Conservation (phyloP, 1,140 invertebrate species). For the Bombyx mori region DNA sequence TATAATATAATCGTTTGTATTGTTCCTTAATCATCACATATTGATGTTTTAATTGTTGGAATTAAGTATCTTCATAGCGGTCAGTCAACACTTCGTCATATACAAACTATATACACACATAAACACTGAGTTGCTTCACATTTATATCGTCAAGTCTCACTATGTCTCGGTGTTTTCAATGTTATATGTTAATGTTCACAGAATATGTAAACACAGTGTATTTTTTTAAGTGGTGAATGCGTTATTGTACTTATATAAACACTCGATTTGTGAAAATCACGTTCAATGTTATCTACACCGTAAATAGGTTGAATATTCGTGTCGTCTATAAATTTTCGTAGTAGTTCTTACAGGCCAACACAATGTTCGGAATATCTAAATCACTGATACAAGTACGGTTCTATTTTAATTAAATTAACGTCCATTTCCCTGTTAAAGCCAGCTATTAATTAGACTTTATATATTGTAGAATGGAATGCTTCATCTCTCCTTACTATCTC, state of each 20-base stretch:
- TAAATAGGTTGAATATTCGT: slow-evolving; percentile 21
- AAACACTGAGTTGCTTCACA: slow-evolving; percentile 43
- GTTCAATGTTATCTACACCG: neutral
- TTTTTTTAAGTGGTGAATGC: slow-evolving; percentile 14
- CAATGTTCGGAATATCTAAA: slow-evolving; percentile 21
- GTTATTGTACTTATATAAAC: slow-evolving; percentile 26
- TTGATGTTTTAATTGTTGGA: no score
- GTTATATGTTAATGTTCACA: slow-evolving; percentile 30
- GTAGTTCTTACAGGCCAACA: slow-evolving; percentile 24
- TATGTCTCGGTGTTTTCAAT: slow-evolving; percentile 36
- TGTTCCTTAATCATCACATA: no score
- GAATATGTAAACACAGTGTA: slow-evolving; percentile 21
- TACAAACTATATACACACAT: slow-evolving; percentile 35
- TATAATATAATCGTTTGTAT: no score
- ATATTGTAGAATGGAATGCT: slow-evolving; percentile 69
- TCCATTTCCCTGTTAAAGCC: slow-evolving; percentile 70
- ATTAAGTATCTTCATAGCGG: slow-evolving; percentile 7
- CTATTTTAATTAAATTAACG: slow-evolving; percentile 37
- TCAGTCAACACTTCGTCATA: slow-evolving; percentile 58
- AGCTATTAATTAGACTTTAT: slow-evolving; percentile 57
- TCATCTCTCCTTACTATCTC: slow-evolving; percentile 64
- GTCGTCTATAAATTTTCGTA: slow-evolving; percentile 10
- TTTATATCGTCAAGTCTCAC: slow-evolving; percentile 22
- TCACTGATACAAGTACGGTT: slow-evolving; percentile 31
- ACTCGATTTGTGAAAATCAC: slow-evolving; percentile 25